Conservation (phyloP, 2,113 vertebrate genomes). For the Eretmochelys imbricata region DNA sequence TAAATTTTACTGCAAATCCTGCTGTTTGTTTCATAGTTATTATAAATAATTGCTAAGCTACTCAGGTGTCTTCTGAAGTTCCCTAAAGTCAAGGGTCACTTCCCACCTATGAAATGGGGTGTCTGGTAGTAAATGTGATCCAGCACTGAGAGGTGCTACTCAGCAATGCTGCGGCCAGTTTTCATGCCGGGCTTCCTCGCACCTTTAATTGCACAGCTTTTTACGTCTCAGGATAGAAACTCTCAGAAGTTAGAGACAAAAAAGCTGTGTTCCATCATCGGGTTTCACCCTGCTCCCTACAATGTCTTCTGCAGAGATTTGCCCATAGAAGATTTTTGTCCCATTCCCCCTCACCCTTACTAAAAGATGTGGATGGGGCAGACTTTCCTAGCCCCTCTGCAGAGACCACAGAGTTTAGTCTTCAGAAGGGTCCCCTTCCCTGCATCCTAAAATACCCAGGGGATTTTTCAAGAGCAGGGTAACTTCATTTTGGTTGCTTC, state of each 20-base stretch:
- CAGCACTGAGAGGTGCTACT: too few relatives aligned
- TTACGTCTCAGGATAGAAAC: not conserved
- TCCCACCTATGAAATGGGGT: not conserved
- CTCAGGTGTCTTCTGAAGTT: not conserved
- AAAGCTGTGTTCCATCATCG: not conserved
- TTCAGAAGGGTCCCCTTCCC: not conserved
- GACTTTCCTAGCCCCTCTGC: not conserved
- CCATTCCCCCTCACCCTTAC: not conserved
- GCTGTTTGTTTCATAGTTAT: rapidly evolving
- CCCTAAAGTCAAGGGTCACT: not conserved
- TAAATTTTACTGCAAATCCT: not conserved
- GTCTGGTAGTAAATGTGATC: not conserved
- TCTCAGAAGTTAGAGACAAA: not conserved
- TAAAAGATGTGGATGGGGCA: not conserved
- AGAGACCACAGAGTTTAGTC: not conserved
- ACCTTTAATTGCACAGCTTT: not conserved
- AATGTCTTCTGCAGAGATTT: not conserved
- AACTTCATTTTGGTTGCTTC: too few relatives aligned
- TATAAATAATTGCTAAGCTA: not conserved
- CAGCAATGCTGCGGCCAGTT: too few relatives aligned
- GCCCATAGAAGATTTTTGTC: not conserved
- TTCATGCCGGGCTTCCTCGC: not conserved
- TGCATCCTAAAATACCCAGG: not conserved
- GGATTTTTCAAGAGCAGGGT: not conserved
- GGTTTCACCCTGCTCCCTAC: not conserved